These are phyloP conservation scores for Capitulum mitella DNA, from an alignment of 2,888 invertebrate species.

Conservation along the genomic window DNA sequence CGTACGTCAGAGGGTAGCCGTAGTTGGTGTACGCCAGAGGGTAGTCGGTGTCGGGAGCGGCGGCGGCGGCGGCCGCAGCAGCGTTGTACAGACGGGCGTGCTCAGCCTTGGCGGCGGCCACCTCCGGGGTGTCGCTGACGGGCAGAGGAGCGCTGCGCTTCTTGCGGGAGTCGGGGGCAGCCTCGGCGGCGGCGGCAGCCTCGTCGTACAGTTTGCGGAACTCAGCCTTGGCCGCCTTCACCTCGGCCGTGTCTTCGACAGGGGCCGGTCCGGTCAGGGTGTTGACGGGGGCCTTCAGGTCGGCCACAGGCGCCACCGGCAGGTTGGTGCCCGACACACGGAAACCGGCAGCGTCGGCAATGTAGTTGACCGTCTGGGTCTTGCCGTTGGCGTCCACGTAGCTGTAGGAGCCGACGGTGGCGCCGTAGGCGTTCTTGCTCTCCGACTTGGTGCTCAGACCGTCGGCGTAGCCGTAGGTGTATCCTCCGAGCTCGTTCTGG, in stretches of 20 bases:
- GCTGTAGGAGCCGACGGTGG: conserved; percentile 34
- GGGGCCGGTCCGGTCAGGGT: conserved; percentile 39
- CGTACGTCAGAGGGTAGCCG: background rate
- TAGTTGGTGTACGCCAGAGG: background rate
- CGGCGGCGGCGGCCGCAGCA: conserved; percentile 30
- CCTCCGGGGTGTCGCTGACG: conserved; percentile 40
- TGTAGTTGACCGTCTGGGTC: conserved; percentile 49
- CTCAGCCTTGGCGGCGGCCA: conserved; percentile 41
- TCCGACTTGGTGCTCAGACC: conserved; percentile 59
- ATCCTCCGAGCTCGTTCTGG: conserved; percentile 14
- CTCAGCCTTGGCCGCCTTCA: conserved; percentile 41
- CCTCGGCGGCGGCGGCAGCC: conserved; percentile 30
- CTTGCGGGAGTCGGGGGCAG: conserved; percentile 24
- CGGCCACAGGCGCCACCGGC: conserved; percentile 44
- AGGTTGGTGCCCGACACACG: conserved; percentile 56
- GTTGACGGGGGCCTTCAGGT: conserved; percentile 31
- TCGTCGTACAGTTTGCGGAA: conserved; percentile 12
- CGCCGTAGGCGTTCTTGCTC: conserved; percentile 32
- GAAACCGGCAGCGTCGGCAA: conserved; percentile 48
- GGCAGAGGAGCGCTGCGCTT: conserved; percentile 36
- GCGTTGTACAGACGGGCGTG: conserved; percentile 16
- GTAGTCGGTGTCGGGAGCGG: conserved; percentile 30
- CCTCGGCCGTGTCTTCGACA: conserved; percentile 43
- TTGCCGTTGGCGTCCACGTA: conserved; percentile 43
- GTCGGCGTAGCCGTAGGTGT: conserved; percentile 55